Evolutionary conservation across 2,888 invertebrate species (phyloP).

Genomic region (Cosmia trapezina): DNA sequence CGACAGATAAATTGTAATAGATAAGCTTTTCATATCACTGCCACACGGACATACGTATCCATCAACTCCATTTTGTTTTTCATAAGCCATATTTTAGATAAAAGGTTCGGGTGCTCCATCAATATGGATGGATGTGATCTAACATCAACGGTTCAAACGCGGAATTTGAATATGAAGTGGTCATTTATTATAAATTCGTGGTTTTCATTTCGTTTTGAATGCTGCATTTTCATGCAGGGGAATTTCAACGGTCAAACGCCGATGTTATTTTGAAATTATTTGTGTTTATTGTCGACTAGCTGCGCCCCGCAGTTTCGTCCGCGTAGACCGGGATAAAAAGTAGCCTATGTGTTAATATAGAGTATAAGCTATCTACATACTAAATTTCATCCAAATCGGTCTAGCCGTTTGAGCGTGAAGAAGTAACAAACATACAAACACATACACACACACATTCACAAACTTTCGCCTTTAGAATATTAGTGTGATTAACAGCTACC

Average conservation of each 20-base stretch:
- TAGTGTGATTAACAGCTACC: not conserved
- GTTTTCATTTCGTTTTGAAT: slow-evolving; percentile 20
- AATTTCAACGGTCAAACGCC: not conserved
- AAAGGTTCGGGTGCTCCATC: slow-evolving; percentile 54
- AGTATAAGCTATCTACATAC: too few relatives aligned
- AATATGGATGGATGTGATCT: slow-evolving; percentile 58
- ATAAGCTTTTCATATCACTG: slow-evolving; percentile 66
- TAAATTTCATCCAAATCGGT: too few relatives aligned
- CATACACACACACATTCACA: too few relatives aligned
- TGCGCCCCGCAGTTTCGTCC: too few relatives aligned
- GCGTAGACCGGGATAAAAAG: too few relatives aligned
- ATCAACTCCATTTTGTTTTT: slow-evolving; percentile 59
- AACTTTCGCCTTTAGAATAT: too few relatives aligned
- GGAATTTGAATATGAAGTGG: slow-evolving; percentile 48
- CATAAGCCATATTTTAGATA: slow-evolving; percentile 62
- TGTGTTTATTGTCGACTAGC: not conserved
- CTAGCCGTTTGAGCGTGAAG: too few relatives aligned
- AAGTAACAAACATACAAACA: too few relatives aligned
- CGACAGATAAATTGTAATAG: slow-evolving; percentile 69
- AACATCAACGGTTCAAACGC: slow-evolving; percentile 48
- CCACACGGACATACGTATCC: slow-evolving; percentile 56
- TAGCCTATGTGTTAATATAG: too few relatives aligned
- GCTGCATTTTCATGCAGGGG: slow-evolving; percentile 16
- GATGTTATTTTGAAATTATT: not conserved
- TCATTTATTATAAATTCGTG: slow-evolving; percentile 29